phyloP scores from a whole-genome alignment of 2,888 invertebrate species.

The Lepidocyrtinus sp. region DNA sequence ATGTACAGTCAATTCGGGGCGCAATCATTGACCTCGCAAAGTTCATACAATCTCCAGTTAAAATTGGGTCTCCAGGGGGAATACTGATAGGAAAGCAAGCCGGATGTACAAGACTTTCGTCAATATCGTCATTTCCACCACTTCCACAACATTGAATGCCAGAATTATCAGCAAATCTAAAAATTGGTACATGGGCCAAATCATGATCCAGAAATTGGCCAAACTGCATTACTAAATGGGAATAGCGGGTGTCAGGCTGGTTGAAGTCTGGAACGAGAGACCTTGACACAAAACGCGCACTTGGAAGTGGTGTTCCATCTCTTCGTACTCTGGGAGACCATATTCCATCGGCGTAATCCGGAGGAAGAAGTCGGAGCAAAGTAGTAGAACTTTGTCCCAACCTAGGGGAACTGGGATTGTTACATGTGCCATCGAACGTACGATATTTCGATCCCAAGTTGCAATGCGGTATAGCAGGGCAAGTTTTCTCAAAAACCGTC shows the following conservation, averaged over 20 bases:
- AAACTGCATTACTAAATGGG: slow-evolving; percentile 69
- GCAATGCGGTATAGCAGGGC: slow-evolving; percentile 61
- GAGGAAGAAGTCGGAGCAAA: slow-evolving; percentile 81
- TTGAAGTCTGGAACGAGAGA: slow-evolving; percentile 71
- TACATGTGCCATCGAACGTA: slow-evolving; percentile 87
- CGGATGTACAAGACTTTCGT: slow-evolving; percentile 73
- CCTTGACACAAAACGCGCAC: slow-evolving; percentile 71
- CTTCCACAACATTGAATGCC: slow-evolving; percentile 64
- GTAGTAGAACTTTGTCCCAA: slow-evolving; percentile 88
- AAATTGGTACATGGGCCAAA: slow-evolving; percentile 68
- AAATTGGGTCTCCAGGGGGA: slow-evolving; percentile 77
- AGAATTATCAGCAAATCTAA: slow-evolving; percentile 65
- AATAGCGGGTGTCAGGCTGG: slow-evolving; percentile 67
- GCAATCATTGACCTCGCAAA: slow-evolving; percentile 82
- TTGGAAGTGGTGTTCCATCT: slow-evolving; percentile 74
- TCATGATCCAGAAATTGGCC: slow-evolving; percentile 71
- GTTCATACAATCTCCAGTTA: slow-evolving; percentile 80
- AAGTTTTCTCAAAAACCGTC: slow-evolving; percentile 62
- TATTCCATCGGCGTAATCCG: slow-evolving; percentile 82
- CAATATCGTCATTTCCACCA: not conserved
- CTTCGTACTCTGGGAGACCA: slow-evolving; percentile 77
- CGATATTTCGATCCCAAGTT: slow-evolving; percentile 78
- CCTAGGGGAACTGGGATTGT: slow-evolving; percentile 87
- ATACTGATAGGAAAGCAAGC: slow-evolving; percentile 81
- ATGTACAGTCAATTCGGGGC: slow-evolving; percentile 77